Conservation (phyloP, 1,140 invertebrate genomes). For the Lethocerus indicus region DNA sequence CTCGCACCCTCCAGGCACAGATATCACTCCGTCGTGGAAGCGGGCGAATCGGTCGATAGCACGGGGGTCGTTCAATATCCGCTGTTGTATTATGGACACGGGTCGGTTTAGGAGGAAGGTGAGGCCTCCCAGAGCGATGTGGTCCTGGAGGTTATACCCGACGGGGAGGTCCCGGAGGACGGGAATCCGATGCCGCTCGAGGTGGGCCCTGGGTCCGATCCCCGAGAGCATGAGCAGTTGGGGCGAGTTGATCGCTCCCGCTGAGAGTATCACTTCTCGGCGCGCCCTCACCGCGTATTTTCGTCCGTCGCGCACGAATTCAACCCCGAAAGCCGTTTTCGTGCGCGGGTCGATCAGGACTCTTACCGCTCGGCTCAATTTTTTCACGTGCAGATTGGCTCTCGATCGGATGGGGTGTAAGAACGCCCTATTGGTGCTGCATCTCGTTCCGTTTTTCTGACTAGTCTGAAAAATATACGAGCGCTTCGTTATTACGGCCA, state of each 20-base stretch:
- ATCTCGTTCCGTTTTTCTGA: conserved; percentile 42
- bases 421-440: conserved; percentile 36
- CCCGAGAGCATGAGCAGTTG: conserved; percentile 51
- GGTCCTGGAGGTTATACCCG: conserved; percentile 65
- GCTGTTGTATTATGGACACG: not conserved
- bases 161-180: conserved; percentile 46
- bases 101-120: conserved; percentile 20
- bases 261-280: conserved; percentile 41
- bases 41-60: conserved; percentile 28
- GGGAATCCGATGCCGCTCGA: conserved; percentile 45
- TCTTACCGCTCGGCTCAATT: conserved; percentile 26
- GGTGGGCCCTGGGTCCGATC: conserved; percentile 45
- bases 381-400: conserved; percentile 27
- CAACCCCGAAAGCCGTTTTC: conserved; percentile 39
- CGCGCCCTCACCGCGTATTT: conserved; percentile 24
- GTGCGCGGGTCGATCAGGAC: conserved; percentile 34
- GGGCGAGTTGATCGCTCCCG: conserved; percentile 41
- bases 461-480: conserved; percentile 30
- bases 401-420: conserved; percentile 27
- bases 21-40: conserved; percentile 45
- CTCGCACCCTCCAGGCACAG: conserved; percentile 64
- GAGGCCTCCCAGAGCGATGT: conserved; percentile 48
- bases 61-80: conserved; percentile 17
- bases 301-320: conserved; percentile 26
- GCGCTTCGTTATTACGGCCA: conserved; percentile 20